Evolutionary conservation across 1,140 invertebrate genomes (phyloP).

Genomic region (Ips nitidus): DNA sequence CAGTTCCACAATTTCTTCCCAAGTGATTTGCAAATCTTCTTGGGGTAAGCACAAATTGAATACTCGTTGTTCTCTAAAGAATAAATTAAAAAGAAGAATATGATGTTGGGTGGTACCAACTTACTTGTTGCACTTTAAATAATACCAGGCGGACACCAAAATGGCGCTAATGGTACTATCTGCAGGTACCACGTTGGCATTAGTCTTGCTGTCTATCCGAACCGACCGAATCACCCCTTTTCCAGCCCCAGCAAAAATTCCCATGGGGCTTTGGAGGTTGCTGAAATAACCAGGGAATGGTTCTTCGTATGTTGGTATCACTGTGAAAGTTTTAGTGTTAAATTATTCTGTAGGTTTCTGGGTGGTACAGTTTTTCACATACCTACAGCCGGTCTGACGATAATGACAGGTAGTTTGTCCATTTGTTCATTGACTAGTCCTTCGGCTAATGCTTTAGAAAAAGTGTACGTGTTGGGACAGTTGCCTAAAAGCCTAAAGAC

Average conservation of each 20-base stretch:
- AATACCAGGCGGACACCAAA: slow-evolving; percentile 59
- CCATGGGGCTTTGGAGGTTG: slow-evolving; percentile 87
- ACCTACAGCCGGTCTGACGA: slow-evolving; percentile 62
- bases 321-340: slow-evolving; percentile 12
- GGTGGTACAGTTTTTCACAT: slow-evolving; percentile 3
- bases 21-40: slow-evolving; percentile 75
- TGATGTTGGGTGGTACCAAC: not conserved
- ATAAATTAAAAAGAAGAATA: not conserved
- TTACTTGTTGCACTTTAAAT: slow-evolving; percentile 23
- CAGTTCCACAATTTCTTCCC: slow-evolving; percentile 78
- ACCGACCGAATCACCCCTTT: slow-evolving; percentile 84
- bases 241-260: slow-evolving; percentile 72
- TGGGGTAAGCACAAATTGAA: slow-evolving; percentile 30
- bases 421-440: slow-evolving; percentile 42
- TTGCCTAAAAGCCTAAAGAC: slow-evolving; percentile 36
- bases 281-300: slow-evolving; percentile 89
- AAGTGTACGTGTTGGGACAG: slow-evolving; percentile 86
- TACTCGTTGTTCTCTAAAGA: slow-evolving; percentile 20
- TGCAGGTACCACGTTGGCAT: slow-evolving; percentile 84
- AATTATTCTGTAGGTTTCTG: slow-evolving; percentile 2
- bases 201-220: slow-evolving; percentile 74
- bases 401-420: slow-evolving; percentile 40
- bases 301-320: slow-evolving; percentile 68
- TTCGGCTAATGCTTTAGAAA: slow-evolving; percentile 88
- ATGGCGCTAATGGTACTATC: slow-evolving; percentile 78